Percentiles rank a stretch among this genome's conserved stretches.
Conservation (phyloP, 2,888 invertebrate species). For the Girardia tigrina region DNA sequence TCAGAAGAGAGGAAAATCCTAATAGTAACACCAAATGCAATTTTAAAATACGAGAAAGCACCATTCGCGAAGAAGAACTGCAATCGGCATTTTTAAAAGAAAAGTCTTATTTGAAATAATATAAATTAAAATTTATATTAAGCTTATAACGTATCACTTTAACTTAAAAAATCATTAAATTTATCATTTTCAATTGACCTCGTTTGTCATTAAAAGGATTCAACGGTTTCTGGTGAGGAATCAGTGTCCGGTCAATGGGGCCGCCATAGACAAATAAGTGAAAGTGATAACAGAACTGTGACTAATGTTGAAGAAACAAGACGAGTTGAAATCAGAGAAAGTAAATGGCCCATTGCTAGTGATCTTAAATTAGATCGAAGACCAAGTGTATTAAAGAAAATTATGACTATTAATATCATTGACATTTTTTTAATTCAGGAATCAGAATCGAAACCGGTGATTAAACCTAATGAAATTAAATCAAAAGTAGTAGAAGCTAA, state of each 20-base stretch:
- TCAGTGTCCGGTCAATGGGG: background rate
- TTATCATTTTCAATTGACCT: too few species aligned
- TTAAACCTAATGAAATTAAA: background rate
- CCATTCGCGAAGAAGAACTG: too few species aligned
- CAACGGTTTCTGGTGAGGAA: background rate
- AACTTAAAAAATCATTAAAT: too few species aligned
- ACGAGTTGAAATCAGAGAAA: background rate
- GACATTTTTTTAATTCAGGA: background rate
- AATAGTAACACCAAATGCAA: too few species aligned
- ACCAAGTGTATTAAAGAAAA: background rate
- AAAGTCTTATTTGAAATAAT: too few species aligned
- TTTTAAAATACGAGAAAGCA: too few species aligned
- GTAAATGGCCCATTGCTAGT: conserved; percentile 1
- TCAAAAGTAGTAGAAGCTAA: background rate
- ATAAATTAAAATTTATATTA: too few species aligned
- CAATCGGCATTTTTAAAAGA: too few species aligned
- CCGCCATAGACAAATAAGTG: background rate
- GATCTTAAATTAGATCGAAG: background rate
- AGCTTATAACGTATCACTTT: too few species aligned
- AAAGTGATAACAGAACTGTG: background rate
- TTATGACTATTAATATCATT: background rate
- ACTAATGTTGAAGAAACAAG: background rate
- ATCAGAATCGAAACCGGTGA: background rate
- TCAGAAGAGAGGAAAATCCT: too few species aligned
- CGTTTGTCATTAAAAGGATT: too few species aligned